Conservation (phyloP, 2,113 vertebrate species). For the Euleptes europaea region DNA sequence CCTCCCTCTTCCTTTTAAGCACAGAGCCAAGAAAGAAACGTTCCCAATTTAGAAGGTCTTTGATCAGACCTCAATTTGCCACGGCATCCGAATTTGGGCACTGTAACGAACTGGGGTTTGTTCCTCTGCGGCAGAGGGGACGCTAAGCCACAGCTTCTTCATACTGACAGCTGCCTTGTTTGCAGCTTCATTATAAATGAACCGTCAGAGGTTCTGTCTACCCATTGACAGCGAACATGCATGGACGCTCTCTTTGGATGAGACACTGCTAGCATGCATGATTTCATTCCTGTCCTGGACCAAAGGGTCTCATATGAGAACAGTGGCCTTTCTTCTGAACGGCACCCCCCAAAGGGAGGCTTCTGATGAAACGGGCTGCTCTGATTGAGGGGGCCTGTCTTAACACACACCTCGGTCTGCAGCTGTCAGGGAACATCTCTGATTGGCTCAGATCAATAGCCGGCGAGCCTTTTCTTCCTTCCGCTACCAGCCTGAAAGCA, state of each 20-base stretch:
- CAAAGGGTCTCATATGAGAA: neutral
- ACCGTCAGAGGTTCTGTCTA: neutral
- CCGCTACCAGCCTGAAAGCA: neutral
- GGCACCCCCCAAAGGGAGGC: neutral
- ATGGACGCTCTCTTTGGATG: neutral
- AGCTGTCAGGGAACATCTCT: neutral
- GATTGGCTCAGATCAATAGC: conserved; percentile 13
- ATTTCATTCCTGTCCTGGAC: neutral
- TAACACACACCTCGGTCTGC: fast-evolving
- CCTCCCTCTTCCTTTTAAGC: too few relatives aligned
- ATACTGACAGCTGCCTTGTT: neutral
- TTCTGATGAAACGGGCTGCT: conserved; percentile 13
- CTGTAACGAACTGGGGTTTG: too few relatives aligned
- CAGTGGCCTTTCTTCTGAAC: neutral
- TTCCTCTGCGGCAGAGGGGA: too few relatives aligned
- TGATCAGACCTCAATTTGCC: too few relatives aligned
- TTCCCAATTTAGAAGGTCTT: too few relatives aligned
- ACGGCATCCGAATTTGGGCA: too few relatives aligned
- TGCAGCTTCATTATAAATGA: neutral
- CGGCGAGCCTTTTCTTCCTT: conserved; percentile 1
- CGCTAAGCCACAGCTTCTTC: too few relatives aligned
- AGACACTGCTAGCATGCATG: neutral
- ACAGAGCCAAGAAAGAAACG: too few relatives aligned
- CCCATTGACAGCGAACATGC: neutral
- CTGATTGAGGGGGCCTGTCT: conserved; percentile 30